These are phyloP conservation scores for Ptilorrhoa leucosticta DNA, from an alignment of 2,113 vertebrate species.

Conservation along the genomic window DNA sequence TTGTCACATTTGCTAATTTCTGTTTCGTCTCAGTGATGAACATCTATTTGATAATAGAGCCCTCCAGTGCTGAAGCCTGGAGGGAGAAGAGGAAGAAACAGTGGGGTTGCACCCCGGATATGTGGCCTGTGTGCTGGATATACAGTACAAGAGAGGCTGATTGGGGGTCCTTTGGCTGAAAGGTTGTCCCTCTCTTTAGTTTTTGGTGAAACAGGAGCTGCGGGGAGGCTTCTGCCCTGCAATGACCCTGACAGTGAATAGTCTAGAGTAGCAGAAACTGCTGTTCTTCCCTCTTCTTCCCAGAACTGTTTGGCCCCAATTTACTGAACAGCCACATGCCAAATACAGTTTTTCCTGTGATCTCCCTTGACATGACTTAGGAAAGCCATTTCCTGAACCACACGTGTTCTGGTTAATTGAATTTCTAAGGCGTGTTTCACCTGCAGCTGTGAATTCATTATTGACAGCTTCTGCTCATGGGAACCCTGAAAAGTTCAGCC, in stretches of 20 bases:
- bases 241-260: not conserved
- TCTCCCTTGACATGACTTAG: not conserved
- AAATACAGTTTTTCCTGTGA: not conserved
- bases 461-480: slow-evolving; percentile 19
- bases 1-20: not conserved
- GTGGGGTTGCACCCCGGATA: not conserved
- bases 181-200: not conserved
- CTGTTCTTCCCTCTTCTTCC: not conserved
- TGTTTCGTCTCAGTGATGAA: not conserved
- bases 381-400: slow-evolving; percentile 4
- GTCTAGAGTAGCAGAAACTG: not conserved
- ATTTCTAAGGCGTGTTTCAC: slow-evolving; percentile 44
- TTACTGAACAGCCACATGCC: not conserved
- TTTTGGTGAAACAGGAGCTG: not conserved
- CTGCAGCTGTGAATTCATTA: slow-evolving; percentile 54
- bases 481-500: not conserved
- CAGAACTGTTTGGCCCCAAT: not conserved
- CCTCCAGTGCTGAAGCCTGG: not conserved
- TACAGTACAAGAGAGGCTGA: not conserved
- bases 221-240: not conserved
- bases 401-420: slow-evolving; percentile 21
- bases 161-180: accelerated
- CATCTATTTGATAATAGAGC: not conserved
- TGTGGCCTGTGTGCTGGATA: not conserved
- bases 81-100: not conserved